Evolutionary conservation across 2,797 vertebrate genomes (phyloP).

Genomic region (Fistularia tabacaria): DNA sequence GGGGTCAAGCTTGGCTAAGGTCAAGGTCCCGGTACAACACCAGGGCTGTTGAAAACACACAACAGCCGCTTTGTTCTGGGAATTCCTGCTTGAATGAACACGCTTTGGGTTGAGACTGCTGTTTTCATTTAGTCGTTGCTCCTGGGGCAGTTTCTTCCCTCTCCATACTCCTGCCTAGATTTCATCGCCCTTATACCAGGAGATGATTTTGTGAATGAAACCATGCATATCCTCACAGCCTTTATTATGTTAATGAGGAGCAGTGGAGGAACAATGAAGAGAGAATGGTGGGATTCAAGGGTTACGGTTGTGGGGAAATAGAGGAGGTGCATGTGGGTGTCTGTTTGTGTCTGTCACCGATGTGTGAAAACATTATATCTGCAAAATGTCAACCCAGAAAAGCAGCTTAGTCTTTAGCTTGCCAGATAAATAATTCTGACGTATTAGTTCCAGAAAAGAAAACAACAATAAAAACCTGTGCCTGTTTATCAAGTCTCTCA

Average conservation of each 20-base stretch:
- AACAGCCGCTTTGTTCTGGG: slow-evolving; percentile 59
- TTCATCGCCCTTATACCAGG: slow-evolving; percentile 82
- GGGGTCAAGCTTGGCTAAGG: slow-evolving; percentile 50
- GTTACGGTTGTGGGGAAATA: slow-evolving; percentile 66
- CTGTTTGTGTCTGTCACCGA: slow-evolving; percentile 28
- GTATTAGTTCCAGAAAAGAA: background rate
- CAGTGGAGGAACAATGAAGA: slow-evolving; percentile 73
- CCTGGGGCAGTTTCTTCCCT: slow-evolving; percentile 43
- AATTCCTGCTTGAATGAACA: slow-evolving; percentile 56
- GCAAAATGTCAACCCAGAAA: slow-evolving; percentile 10
- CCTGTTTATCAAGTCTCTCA: background rate
- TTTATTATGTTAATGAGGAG: slow-evolving; percentile 87
- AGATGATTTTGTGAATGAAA: slow-evolving; percentile 89
- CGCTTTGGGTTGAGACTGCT: slow-evolving; percentile 58
- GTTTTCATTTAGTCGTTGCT: slow-evolving; percentile 68
- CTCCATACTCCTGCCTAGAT: slow-evolving; percentile 65
- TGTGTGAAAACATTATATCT: slow-evolving; percentile 20
- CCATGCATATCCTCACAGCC: slow-evolving; percentile 81
- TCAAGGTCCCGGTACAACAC: slow-evolving; percentile 54
- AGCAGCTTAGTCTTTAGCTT: background rate
- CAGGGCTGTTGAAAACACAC: slow-evolving; percentile 58
- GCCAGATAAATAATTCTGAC: background rate
- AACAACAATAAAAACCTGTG: too few relatives aligned
- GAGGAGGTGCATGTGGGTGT: slow-evolving; percentile 42
- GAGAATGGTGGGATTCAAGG: slow-evolving; percentile 72